phyloP scores from a whole-genome alignment of 2,797 vertebrate genomes.

The Tangara arthus region DNA sequence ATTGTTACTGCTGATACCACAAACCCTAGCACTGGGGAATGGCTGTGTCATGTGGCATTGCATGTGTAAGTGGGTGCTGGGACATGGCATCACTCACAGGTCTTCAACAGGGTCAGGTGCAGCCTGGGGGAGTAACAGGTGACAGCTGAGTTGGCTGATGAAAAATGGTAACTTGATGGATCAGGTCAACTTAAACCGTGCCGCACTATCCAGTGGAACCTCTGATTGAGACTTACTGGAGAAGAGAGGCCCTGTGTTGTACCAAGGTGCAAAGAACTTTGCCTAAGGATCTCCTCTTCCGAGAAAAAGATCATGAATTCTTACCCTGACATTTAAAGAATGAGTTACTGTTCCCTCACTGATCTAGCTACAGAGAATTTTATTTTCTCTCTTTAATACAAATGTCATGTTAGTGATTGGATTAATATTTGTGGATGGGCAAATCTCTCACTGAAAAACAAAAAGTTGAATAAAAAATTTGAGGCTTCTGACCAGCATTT shows the following conservation, averaged over 20 bases:
- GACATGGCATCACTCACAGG: fast-evolving
- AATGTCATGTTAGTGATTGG: not conserved
- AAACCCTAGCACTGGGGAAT: no score
- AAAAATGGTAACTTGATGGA: not conserved
- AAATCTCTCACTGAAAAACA: not conserved
- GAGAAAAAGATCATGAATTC: not conserved
- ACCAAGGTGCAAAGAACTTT: not conserved
- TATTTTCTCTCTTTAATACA: not conserved
- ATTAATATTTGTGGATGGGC: not conserved
- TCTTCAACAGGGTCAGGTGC: not conserved
- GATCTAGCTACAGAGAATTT: not conserved
- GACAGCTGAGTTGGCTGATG: not conserved
- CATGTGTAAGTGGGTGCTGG: not conserved
- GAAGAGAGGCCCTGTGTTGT: not conserved
- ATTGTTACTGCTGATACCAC: not conserved
- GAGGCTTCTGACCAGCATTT: not conserved
- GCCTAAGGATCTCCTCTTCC: not conserved
- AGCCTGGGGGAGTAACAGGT: not conserved
- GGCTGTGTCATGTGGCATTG: not conserved
- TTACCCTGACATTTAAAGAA: not conserved
- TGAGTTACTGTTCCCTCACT: not conserved
- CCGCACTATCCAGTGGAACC: not conserved
- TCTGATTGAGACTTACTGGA: not conserved
- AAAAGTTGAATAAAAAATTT: not conserved
- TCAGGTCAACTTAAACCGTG: not conserved